Conservation (phyloP, 1,140 invertebrate genomes). For the Halictus rubicundus region DNA sequence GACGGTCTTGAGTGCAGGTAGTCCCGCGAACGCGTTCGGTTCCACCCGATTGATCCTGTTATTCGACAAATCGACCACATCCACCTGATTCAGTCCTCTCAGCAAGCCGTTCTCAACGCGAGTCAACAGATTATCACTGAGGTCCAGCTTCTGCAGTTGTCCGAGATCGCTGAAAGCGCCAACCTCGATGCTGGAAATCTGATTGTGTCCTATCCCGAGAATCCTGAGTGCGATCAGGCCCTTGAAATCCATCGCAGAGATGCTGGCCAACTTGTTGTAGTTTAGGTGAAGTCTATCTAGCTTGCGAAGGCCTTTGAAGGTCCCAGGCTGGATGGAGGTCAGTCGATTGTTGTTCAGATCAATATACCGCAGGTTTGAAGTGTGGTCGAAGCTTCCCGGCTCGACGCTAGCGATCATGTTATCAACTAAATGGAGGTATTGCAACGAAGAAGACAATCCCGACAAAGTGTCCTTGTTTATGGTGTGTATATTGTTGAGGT, state of each 20-base stretch:
- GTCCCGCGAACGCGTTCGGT: conserved; percentile 2
- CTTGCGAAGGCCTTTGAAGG: conserved; percentile 40
- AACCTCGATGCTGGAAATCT: conserved; percentile 29
- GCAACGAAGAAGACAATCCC: conserved; percentile 17
- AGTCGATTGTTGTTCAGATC: conserved; percentile 45
- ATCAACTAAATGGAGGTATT: conserved; percentile 46
- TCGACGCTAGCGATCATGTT: conserved; percentile 48
- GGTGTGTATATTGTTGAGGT: conserved; percentile 40
- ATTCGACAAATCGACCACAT: conserved; percentile 6
- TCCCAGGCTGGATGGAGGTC: neutral
- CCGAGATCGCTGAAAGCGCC: conserved; percentile 28
- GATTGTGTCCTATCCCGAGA: conserved; percentile 41
- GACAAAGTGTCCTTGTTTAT: conserved; percentile 30
- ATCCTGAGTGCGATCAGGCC: conserved; percentile 33
- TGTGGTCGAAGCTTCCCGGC: conserved; percentile 21
- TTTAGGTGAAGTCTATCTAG: conserved; percentile 46
- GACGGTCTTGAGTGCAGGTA: no score
- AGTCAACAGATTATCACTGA: no score
- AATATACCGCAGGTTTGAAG: conserved; percentile 31
- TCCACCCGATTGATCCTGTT: conserved; percentile 37
- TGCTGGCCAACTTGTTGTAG: conserved; percentile 31
- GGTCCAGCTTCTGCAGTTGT: conserved; percentile 28
- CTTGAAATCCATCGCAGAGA: conserved; percentile 30
- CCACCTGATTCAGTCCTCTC: conserved; percentile 18
- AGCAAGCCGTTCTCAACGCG: conserved; percentile 22